Percentiles rank a stretch among this genome's conserved stretches.
Conservation (phyloP, 2,797 vertebrate species). For the Syndactyla subalaris region DNA sequence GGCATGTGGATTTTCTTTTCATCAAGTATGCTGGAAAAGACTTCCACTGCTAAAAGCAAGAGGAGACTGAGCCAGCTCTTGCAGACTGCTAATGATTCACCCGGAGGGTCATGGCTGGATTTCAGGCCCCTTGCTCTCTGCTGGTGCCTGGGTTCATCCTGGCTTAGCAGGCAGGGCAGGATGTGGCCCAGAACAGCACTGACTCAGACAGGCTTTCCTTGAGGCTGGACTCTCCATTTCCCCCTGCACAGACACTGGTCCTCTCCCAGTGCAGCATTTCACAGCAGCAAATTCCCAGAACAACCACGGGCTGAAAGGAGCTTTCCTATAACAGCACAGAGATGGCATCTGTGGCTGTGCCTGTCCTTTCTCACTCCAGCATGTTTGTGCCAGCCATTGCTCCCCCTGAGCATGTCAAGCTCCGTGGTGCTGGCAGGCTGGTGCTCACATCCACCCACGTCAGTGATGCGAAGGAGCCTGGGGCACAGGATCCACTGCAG, state of each 20-base stretch:
- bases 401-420: fast-evolving
- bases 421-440: not conserved
- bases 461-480: not conserved
- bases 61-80: not conserved
- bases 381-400: not conserved
- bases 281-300: not conserved
- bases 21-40: slow-evolving; percentile 12
- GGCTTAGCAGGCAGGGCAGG: not conserved
- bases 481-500: not conserved
- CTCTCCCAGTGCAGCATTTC: not conserved
- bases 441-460: fast-evolving
- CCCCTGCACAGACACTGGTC: not conserved
- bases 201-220: not conserved
- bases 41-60: slow-evolving; percentile 34
- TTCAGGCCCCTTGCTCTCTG: fast-evolving
- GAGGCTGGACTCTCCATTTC: not conserved
- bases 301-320: fast-evolving
- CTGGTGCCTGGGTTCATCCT: not conserved
- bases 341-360: not conserved
- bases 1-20: slow-evolving; percentile 68
- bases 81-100: not conserved
- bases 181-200: not conserved
- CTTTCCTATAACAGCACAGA: fast-evolving
- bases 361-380: not conserved
- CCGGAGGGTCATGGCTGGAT: not conserved